A percentile compares a stretch with the other conserved stretches of the same genome.
phyloP scores from a whole-genome alignment of 2,888 invertebrate genomes.

The Serrognathus titanus region DNA sequence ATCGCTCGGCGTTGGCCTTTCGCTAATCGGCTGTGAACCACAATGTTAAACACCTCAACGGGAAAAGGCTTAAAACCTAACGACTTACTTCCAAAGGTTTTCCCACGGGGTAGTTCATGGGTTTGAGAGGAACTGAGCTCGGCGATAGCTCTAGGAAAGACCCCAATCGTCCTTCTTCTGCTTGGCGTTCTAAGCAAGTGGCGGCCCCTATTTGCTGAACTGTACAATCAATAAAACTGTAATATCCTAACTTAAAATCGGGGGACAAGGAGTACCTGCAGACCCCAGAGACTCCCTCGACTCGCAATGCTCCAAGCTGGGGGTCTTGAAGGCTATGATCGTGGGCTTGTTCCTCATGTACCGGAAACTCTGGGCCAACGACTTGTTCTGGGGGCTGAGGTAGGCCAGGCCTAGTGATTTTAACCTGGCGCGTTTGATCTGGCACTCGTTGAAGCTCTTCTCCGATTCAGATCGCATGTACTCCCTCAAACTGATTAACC shows the following conservation, averaged over 20 bases:
- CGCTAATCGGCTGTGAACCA: slow-evolving; percentile 30
- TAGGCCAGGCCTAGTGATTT: slow-evolving; percentile 67
- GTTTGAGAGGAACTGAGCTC: slow-evolving; percentile 32
- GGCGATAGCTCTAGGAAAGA: slow-evolving; percentile 38
- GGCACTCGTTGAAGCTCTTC: slow-evolving; percentile 67
- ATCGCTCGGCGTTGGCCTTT: slow-evolving; percentile 26
- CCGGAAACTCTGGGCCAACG: slow-evolving; percentile 81
- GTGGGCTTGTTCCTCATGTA: slow-evolving; percentile 88
- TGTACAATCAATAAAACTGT: slow-evolving; percentile 4
- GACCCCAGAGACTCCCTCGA: slow-evolving; percentile 56
- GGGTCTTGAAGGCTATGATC: slow-evolving; percentile 83
- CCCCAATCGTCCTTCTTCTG: slow-evolving; percentile 60
- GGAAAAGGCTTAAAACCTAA: slow-evolving; percentile 3
- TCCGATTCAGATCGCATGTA: slow-evolving; percentile 79
- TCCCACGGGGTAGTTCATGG: slow-evolving; percentile 69
- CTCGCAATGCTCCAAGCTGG: slow-evolving; percentile 70
- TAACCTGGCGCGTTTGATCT: slow-evolving; percentile 61
- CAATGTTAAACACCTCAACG: neutral
- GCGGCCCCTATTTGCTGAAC: slow-evolving; percentile 35
- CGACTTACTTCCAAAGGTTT: slow-evolving; percentile 74
- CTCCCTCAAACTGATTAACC: slow-evolving; percentile 57
- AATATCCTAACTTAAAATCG: too few relatives aligned
- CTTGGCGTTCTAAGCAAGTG: slow-evolving; percentile 46
- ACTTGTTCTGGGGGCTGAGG: slow-evolving; percentile 73
- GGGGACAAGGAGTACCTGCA: slow-evolving; percentile 47